Percentiles rank a stretch among this genome's conserved stretches.
These are phyloP conservation scores for Patiria pectinifera DNA, from an alignment of 53 echinoderm and acorn worm genomes.

Conservation along the genomic window DNA sequence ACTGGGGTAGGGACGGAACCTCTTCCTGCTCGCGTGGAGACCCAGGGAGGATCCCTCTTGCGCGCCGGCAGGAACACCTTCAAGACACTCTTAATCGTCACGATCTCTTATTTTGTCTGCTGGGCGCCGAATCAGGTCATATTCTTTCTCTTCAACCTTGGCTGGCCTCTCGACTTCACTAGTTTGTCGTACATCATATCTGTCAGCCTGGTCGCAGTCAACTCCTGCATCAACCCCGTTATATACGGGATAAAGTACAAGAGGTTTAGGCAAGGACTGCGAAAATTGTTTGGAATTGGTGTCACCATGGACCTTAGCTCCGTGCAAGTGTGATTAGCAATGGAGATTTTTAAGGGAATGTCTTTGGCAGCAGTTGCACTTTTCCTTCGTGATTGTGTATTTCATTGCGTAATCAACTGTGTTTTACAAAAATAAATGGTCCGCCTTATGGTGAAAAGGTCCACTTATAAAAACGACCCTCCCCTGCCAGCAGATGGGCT, in stretches of 20 bases:
- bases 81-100: conserved; percentile 62
- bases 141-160: conserved; percentile 64
- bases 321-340: not conserved
- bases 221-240: conserved; percentile 58
- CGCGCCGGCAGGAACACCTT: conserved; percentile 59
- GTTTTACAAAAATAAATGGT: too few relatives aligned
- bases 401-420: too few relatives aligned
- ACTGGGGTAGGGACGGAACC: not conserved
- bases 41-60: not conserved
- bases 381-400: too few relatives aligned
- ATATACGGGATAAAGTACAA: conserved; percentile 64
- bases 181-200: conserved; percentile 28
- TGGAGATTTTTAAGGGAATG: too few relatives aligned
- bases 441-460: too few relatives aligned
- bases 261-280: conserved; percentile 42
- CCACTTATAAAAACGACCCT: too few relatives aligned
- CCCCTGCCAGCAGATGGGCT: too few relatives aligned
- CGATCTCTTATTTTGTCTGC: conserved; percentile 39
- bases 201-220: conserved; percentile 48
- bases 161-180: conserved; percentile 46
- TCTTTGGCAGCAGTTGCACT: too few relatives aligned
- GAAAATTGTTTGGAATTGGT: conserved; percentile 9
- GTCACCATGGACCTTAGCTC: not conserved
- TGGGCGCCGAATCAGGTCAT: conserved; percentile 68
- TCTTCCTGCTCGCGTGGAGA: not conserved